Percentiles rank a stretch among this genome's conserved stretches.
phyloP scores from a whole-genome alignment of 1,140 invertebrate genomes.

The Hyles euphorbiae region DNA sequence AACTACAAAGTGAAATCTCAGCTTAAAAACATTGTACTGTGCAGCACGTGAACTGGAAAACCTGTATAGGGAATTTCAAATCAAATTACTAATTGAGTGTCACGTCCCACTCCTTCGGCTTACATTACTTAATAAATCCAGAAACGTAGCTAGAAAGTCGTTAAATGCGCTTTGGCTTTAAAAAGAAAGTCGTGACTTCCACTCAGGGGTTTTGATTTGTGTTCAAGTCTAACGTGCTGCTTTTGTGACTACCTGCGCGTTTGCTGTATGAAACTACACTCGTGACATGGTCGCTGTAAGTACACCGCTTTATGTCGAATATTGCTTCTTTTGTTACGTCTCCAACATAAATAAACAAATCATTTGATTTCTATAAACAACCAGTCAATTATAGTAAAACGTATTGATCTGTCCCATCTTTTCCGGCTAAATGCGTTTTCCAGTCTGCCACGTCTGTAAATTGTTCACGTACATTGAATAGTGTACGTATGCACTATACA shows the following conservation, averaged over 20 bases:
- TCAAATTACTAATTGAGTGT: constrained; percentile 68
- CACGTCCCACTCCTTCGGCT: constrained; percentile 55
- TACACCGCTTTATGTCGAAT: no score
- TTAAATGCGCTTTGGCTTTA: constrained; percentile 61
- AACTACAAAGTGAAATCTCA: constrained; percentile 26
- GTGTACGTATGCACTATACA: constrained; percentile 5
- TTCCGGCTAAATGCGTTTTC: constrained; percentile 67
- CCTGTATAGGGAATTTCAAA: constrained; percentile 48
- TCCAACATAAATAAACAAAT: neutral
- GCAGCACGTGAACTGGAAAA: constrained; percentile 17
- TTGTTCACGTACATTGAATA: constrained; percentile 19
- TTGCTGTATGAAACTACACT: constrained; percentile 11
- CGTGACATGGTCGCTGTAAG: no score
- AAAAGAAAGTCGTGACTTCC: constrained; percentile 59
- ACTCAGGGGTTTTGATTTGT: constrained; percentile 57
- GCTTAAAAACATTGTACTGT: constrained; percentile 10
- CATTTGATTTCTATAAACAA: neutral
- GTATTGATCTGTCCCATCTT: constrained; percentile 63
- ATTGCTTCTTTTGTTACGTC: neutral
- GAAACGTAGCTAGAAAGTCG: constrained; percentile 56
- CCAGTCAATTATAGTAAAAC: constrained; percentile 12
- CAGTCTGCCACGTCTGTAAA: constrained; percentile 60
- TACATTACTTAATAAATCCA: constrained; percentile 66
- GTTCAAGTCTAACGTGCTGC: constrained; percentile 39
- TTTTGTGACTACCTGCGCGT: constrained; percentile 33